Conservation (phyloP, 1,140 invertebrate species). For the Sesamia nonagrioides region DNA sequence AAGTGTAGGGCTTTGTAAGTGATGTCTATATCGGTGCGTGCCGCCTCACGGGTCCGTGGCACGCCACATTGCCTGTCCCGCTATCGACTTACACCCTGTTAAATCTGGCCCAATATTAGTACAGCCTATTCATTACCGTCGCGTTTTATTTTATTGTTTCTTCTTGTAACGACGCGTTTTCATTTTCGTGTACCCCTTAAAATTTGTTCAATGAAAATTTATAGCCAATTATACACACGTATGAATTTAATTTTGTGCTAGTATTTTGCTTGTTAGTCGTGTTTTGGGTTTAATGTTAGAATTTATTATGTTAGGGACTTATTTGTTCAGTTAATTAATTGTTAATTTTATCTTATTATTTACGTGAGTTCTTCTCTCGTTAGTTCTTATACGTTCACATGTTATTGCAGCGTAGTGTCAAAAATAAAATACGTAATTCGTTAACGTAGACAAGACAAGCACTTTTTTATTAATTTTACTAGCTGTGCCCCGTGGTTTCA, state of each 20-base stretch:
- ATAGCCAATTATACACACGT: conserved; percentile 46
- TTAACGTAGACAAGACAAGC: not conserved
- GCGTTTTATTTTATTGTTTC: conserved; percentile 78
- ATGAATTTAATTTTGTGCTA: conserved; percentile 55
- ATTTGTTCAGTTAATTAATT: conserved; percentile 12
- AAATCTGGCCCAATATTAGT: conserved; percentile 83
- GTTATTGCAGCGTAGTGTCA: not conserved
- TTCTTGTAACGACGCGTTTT: conserved; percentile 63
- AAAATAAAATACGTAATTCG: not conserved
- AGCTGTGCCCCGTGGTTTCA: no score
- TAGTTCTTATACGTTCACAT: not conserved
- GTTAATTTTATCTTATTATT: conserved; percentile 14
- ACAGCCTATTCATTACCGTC: conserved; percentile 79
- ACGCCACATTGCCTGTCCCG: conserved; percentile 78
- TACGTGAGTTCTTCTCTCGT: not conserved
- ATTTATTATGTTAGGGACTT: conserved; percentile 39
- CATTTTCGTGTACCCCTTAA: conserved; percentile 61
- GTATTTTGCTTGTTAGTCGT: conserved; percentile 46
- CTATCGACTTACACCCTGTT: conserved; percentile 84
- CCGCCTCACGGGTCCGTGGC: conserved; percentile 65
- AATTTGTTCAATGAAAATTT: conserved; percentile 63
- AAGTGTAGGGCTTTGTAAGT: conserved; percentile 60
- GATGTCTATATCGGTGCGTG: conserved; percentile 76
- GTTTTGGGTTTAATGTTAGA: conserved; percentile 25
- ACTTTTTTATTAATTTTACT: not conserved